Percentiles rank a stretch among this genome's conserved stretches.
phyloP scores from a whole-genome alignment of 2,888 invertebrate genomes.

The Platerodrilus igneus region DNA sequence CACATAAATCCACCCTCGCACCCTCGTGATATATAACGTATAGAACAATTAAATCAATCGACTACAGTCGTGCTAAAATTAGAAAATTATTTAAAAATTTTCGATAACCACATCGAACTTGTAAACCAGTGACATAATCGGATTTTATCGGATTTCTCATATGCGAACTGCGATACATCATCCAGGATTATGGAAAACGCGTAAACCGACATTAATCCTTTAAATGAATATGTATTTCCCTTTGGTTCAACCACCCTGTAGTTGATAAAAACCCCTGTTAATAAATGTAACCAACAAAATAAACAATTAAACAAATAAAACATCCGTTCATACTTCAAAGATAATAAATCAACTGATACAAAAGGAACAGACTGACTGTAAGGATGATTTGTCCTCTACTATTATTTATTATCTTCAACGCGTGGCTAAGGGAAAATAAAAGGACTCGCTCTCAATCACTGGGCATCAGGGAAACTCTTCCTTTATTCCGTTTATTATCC shows the following conservation, averaged over 20 bases:
- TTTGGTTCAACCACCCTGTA: too few species aligned
- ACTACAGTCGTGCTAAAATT: conserved; percentile 7
- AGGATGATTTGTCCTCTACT: conserved; percentile 43
- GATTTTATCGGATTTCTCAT: conserved; percentile 30
- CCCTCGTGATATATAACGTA: conserved; percentile 11
- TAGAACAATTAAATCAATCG: conserved; percentile 18
- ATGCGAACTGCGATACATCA: conserved; percentile 32
- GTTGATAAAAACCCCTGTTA: too few species aligned
- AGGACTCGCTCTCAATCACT: conserved; percentile 11
- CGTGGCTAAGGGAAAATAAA: conserved; percentile 33
- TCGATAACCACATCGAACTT: conserved; percentile 17
- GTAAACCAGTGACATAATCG: conserved; percentile 20
- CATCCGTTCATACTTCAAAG: conserved; percentile 37
- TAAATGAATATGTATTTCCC: conserved; percentile 26
- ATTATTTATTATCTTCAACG: conserved; percentile 44
- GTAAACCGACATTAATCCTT: conserved; percentile 32
- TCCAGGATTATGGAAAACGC: conserved; percentile 32
- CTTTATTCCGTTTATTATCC: conserved; percentile 16
- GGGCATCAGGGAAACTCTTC: conserved; percentile 18
- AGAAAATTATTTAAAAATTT: conserved; percentile 6
- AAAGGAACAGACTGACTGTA: conserved; percentile 27
- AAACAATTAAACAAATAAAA: conserved; percentile 46
- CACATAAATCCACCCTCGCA: conserved; percentile 18
- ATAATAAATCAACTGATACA: conserved; percentile 33
- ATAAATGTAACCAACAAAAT: too few species aligned